Conservation (phyloP, 2,113 vertebrate genomes). For the Lasiurus cinereus region DNA sequence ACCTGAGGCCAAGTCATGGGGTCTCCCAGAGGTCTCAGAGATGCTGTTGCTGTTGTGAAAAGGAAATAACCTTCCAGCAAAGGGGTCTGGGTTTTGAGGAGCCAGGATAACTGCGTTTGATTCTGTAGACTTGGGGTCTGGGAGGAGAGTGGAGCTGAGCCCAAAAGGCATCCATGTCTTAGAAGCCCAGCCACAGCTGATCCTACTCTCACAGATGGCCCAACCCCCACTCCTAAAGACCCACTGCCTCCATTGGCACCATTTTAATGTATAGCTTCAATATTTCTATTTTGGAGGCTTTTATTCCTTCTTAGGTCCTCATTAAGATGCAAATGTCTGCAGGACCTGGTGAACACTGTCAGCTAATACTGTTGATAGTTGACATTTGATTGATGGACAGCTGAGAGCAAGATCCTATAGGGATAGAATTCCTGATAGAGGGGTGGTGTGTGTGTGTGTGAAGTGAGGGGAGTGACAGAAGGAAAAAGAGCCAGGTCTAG, state of each 20-base stretch:
- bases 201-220: background rate
- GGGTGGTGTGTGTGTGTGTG: background rate
- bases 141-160: background rate
- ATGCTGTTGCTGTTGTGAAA: background rate
- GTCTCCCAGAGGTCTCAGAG: background rate
- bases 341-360: background rate
- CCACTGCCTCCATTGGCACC: background rate
- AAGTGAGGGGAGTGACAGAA: background rate
- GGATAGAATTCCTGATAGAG: background rate
- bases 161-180: background rate
- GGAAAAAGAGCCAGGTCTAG: background rate
- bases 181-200: background rate
- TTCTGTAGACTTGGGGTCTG: background rate
- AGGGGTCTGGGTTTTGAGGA: background rate
- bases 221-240: background rate
- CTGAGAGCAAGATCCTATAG: background rate
- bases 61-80: background rate
- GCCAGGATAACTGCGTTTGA: background rate
- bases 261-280: background rate
- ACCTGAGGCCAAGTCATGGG: background rate
- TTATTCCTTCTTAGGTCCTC: background rate
- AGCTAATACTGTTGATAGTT: background rate
- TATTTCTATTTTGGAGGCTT: background rate
- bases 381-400: background rate
- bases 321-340: slow-evolving; percentile 23